Evolutionary conservation across 1,140 invertebrate species (phyloP).

Genomic region (Plectus sambesii): DNA sequence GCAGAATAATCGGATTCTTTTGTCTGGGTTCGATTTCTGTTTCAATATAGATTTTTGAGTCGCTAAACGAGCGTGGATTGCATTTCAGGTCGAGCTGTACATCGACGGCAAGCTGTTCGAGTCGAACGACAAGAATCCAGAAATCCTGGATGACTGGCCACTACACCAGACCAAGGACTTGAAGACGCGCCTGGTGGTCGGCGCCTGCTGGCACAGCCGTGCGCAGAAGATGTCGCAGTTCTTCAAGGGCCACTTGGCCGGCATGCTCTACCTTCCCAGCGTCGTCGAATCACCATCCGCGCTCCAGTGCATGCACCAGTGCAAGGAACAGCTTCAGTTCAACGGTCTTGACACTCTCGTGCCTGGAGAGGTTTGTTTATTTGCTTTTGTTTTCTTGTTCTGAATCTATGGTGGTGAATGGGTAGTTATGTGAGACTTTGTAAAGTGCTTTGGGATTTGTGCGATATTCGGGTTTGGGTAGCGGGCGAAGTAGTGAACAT

Average conservation of each 20-base stretch:
- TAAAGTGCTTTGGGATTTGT: too few species aligned
- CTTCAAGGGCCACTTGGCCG: conserved; percentile 37
- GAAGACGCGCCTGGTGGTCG: conserved; percentile 82
- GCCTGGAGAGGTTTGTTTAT: conserved; percentile 15
- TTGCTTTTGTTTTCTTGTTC: conserved; percentile 15
- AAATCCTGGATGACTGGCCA: conserved; percentile 99
- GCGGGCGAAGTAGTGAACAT: too few species aligned
- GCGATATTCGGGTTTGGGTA: too few species aligned
- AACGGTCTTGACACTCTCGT: conserved; percentile 8
- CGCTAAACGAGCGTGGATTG: too few species aligned
- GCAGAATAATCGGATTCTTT: too few species aligned
- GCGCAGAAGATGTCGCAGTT: conserved; percentile 35
- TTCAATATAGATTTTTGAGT: too few species aligned
- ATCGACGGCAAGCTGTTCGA: conserved; percentile 70
- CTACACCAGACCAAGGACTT: conserved; percentile 82
- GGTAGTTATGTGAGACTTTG: too few species aligned
- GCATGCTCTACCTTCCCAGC: conserved; percentile 32
- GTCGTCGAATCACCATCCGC: conserved; percentile 26
- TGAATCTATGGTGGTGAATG: too few species aligned
- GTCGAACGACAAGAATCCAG: conserved; percentile 58
- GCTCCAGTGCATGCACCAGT: conserved; percentile 34
- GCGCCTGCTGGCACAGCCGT: conserved; percentile 88
- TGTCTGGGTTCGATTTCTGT: too few species aligned
- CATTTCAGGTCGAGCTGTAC: conserved; percentile 52
- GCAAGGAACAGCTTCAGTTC: conserved; percentile 20